Evolutionary conservation across 2,113 vertebrate species (phyloP), one percentile per base, ranked within the genome.

Genomic region (Pantherophis guttatus): DNA sequence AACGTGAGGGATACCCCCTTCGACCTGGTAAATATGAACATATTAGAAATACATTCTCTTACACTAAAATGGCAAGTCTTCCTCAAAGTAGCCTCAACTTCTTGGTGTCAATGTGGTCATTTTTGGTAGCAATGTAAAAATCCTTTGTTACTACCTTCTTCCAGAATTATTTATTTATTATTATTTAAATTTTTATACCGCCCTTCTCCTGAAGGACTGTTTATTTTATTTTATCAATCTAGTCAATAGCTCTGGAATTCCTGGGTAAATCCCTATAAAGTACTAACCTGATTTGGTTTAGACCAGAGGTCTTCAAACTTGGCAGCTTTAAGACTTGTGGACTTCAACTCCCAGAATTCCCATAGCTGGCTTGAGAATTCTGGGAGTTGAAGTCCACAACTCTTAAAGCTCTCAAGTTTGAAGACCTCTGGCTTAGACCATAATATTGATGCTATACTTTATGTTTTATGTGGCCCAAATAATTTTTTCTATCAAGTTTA

Each of bases 1-100:
- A 99, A 96, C 97, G 99, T 81, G 99, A 99, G 95, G 99, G 99
- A 7, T 99, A 99, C 95, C 99, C 99, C 0, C 98, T 99, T 54
- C 97, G 99, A 86, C 99, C 99, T 86, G 99, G 99, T 99, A 93
- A 97, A 95, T 81, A 92, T 55, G 54, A 17, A 17, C 8, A 86
- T 0, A 0, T 26, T 88, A 81, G 23, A 62, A 33, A 5, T 26
- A 8, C 13, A 7, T 88, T 58, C 17, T 81, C 33, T 81, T 39
- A 21, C 6, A 81, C 17, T 81, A 81, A 81, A 81, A 81, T 44
- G 33, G 3, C 75, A 81, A 44, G 15, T 81, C 17, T 44, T 44
- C 19, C 33, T 44, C 29, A 70, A 70, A 70, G 5, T 13, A 70
- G 65, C 29, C 29, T 70, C 75, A 39, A 81, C 19, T 21, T 8